A percentile compares a stretch with the other conserved stretches of the same genome.
Conservation (phyloP, 2,797 vertebrate genomes). For the Chelidonichthys spinosus region DNA sequence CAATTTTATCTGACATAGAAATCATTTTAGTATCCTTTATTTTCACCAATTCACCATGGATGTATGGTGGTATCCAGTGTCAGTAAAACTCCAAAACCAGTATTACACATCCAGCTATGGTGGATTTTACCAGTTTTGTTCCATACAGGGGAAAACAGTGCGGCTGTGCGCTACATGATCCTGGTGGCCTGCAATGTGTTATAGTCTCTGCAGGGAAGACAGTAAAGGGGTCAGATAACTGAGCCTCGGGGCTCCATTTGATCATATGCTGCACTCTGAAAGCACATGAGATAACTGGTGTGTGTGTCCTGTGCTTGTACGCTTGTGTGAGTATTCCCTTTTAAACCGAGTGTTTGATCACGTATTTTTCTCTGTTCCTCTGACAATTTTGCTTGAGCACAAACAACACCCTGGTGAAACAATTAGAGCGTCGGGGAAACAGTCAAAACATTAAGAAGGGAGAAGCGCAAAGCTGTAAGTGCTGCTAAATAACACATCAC, state of each 20-base stretch:
- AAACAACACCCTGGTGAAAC: conserved; percentile 57
- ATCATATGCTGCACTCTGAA: conserved; percentile 45
- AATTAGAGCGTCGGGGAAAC: conserved; percentile 56
- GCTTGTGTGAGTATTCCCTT: conserved; percentile 7
- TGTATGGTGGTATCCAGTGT: not conserved
- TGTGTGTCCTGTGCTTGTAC: not conserved
- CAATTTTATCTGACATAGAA: not conserved
- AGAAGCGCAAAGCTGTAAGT: conserved; percentile 45
- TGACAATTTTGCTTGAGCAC: conserved; percentile 1
- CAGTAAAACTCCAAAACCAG: not conserved
- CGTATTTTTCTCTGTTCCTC: not conserved
- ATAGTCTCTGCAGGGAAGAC: conserved; percentile 45
- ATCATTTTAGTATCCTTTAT: not conserved
- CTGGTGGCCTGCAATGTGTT: conserved; percentile 42
- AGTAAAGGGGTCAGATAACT: conserved; percentile 58
- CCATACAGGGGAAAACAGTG: conserved; percentile 4
- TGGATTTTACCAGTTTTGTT: conserved; percentile 2
- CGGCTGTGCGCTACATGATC: conserved; percentile 20
- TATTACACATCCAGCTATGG: not conserved
- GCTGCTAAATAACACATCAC: conserved; percentile 64
- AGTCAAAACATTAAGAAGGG: conserved; percentile 61
- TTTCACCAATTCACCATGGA: not conserved
- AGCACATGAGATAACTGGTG: conserved; percentile 1
- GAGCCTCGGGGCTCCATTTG: conserved; percentile 58
- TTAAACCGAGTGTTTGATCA: conserved; percentile 22